Conservation (phyloP, 2,113 vertebrate species). For the Otus sunia region DNA sequence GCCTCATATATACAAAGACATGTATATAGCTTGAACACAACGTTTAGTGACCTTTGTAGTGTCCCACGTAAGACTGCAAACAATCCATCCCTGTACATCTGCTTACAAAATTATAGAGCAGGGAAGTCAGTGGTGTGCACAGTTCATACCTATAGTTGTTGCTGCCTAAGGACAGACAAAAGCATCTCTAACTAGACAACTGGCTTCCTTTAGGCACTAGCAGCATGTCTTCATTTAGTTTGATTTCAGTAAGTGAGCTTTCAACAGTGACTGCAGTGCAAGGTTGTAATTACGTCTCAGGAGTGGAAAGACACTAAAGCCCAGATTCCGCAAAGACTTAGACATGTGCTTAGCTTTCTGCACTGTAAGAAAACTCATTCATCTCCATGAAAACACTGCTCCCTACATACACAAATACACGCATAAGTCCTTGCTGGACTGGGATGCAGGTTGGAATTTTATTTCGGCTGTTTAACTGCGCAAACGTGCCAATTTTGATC, state of each 20-base stretch:
- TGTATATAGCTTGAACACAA: not conserved
- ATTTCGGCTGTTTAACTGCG: not conserved
- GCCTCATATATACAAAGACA: not conserved
- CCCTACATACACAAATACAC: not conserved
- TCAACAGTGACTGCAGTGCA: not conserved
- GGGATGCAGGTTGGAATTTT: not conserved
- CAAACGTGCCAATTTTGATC: not conserved
- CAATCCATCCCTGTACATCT: not conserved
- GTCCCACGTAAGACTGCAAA: not conserved
- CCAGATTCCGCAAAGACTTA: not conserved
- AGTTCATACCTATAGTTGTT: not conserved
- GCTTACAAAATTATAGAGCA: not conserved
- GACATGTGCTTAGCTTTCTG: not conserved
- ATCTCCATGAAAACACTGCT: not conserved
- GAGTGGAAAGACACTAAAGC: not conserved
- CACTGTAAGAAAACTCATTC: not conserved
- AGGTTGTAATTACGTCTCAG: slow-evolving; percentile 7
- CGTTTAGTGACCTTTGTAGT: not conserved
- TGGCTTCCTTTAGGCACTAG: slow-evolving; percentile 11
- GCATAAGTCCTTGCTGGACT: not conserved
- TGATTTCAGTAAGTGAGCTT: slow-evolving; percentile 43
- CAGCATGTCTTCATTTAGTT: slow-evolving; percentile 39
- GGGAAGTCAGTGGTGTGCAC: not conserved
- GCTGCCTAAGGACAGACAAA: not conserved
- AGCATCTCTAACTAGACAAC: slow-evolving; percentile 14